These are phyloP conservation scores for Synergus gifuensis DNA, from an alignment of 2,888 invertebrate genomes.

Conservation along the genomic window DNA sequence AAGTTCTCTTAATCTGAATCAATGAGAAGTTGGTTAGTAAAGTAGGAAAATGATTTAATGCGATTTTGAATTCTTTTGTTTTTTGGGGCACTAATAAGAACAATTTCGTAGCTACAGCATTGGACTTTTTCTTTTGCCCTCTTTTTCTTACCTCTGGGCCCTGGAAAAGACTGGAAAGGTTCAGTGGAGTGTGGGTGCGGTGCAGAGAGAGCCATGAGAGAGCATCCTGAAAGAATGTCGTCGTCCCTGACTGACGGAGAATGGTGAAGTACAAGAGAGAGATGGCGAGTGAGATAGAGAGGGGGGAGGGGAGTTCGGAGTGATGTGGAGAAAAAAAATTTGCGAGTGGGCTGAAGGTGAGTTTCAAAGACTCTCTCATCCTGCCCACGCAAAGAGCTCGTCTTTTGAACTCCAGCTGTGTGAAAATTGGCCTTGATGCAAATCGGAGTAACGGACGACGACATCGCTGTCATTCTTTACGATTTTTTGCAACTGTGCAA, in stretches of 20 bases:
- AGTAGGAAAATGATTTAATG: background rate
- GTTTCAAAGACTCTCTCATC: constrained; percentile 18
- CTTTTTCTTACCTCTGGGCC: constrained; percentile 6
- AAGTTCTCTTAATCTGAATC: no score
- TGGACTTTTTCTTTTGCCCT: constrained; percentile 1
- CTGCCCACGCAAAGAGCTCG: constrained; percentile 3
- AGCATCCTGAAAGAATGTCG: constrained; percentile 40
- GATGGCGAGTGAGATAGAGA: background rate
- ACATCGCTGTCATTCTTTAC: background rate
- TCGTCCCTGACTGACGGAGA: constrained; percentile 33
- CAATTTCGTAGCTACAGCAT: background rate
- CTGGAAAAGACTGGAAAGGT: background rate
- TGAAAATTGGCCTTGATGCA: constrained; percentile 18
- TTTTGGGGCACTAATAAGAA: background rate
- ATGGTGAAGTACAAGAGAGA: background rate
- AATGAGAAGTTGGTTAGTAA: no score
- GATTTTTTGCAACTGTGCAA: background rate
- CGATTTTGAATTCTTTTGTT: background rate
- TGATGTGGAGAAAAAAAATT: constrained; percentile 5
- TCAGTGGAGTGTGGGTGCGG: constrained; percentile 29
- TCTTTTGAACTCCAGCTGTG: constrained; percentile 23
- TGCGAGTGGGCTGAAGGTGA: constrained; percentile 30
- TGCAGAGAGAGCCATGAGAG: constrained; percentile 32
- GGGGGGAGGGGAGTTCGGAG: background rate
- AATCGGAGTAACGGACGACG: background rate